Base-by-base conservation (phyloP, 2,888 invertebrate species). In the Diarsia rubi region DNA sequence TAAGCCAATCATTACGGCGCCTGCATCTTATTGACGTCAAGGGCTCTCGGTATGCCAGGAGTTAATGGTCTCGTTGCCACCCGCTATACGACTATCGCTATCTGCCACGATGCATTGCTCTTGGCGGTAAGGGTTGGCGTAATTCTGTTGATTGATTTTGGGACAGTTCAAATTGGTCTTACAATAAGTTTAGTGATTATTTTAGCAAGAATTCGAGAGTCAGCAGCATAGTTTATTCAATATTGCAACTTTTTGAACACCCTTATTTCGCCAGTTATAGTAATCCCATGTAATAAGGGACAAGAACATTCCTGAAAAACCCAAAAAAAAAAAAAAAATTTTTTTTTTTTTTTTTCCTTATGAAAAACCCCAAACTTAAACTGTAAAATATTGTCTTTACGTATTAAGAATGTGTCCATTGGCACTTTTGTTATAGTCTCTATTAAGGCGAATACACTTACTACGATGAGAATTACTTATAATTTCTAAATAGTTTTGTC, bases 81-180 rank as follows among this genome's bases (percentile, higher is more conserved):
- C 69, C 78, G 57, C 77, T 52, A 70, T 76, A 73, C 69, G 70
- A 79, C 84, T 84, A 86, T 79, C 78, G 83, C 57, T 68, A 77
- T 78, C 78, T 83, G 65, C 64, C 37, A 69, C 3, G 19, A 37
- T 64, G 70, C 19, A 68, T 44, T 27, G 52, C 42, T 71, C 79
- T 49, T 49, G 16, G 42, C 8, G n/a, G n/a, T 62, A 42, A 42
- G 62, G 21, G n/a, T 37, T n/a, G 45, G 14, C 6, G 19, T 60
- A 27, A 71, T 63, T 16, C 27, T 1, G 21, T 42, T 37, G 19
- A 60, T 62, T 24, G 4, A 47, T 71, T 79, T 31, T 16, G 27
- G 52, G 0, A 19, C 14, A 44, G 6, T 44, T 44, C 8, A 6
- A 45, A 54, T 16, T 19, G 21, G 1, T 16, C 0, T 27, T 12